Evolutionary conservation across 2,797 vertebrate species (phyloP), one percentile per base, ranked within the genome.

Genomic region (Ptychadena robeensis): DNA sequence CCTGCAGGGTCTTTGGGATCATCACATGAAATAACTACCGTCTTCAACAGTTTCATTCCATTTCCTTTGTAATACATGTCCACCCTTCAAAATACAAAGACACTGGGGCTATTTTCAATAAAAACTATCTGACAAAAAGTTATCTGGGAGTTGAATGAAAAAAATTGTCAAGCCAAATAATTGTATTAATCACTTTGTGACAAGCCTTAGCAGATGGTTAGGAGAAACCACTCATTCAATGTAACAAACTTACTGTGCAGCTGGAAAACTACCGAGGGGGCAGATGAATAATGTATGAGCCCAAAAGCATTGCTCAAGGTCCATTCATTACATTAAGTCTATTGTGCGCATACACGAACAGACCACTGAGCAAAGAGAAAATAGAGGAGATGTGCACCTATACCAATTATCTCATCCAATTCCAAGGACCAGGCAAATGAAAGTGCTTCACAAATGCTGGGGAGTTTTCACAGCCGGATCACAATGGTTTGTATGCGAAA

Each of bases 201-300:
- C 57, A 44, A 70, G 32, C 53, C 53, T 32, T 30, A 71, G 53
- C 68, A 80, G 68, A 80, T 80, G 67, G 68, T 31, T 70, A 28
- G 30, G 35, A 40, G 44, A 34, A 64, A 35, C 35, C 35, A 73
- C 68, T 71, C 68, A 34, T 61, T 66, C 59, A 63, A n/a, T 35
- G 34, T 31, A 35, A 63, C 68, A 80, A 80, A 80, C 67, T 71
- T 72, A 18, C 37, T 48, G 28, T 40, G 67, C 72, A 81, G 72
- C 34, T 73, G 28, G 79, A 73, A 81, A 81, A 63, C 53, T 37
- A 72, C 10, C 27, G 25, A 73, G n/a, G 67, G 71, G 61, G n/a
- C 28, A 73, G 38, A 73, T 81, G 37, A 73, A 81, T 81, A 73
- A 81, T 67, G 25, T 25, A 80, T 80, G 59, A 81, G 79, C 40